Conservation (phyloP, 1,140 invertebrate species). For the Brachionus paranguensis region DNA sequence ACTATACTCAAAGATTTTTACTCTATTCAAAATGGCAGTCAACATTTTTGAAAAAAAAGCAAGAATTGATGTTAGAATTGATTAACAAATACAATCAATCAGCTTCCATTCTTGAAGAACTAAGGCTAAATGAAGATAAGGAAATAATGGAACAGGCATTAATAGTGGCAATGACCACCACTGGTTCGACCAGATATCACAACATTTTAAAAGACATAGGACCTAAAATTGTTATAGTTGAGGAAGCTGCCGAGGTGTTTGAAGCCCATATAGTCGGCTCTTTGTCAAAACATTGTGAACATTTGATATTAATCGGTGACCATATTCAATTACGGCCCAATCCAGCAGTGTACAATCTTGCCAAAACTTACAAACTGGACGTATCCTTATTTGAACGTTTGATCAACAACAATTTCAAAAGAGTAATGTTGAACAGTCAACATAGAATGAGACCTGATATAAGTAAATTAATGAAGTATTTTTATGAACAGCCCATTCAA, state of each 20-base stretch:
- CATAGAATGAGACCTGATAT: constrained; percentile 53
- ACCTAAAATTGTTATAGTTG: constrained; percentile 42
- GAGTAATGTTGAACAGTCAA: constrained; percentile 44
- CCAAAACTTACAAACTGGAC: constrained; percentile 61
- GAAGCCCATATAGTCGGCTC: constrained; percentile 42
- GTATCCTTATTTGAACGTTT: constrained; percentile 70
- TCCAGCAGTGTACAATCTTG: constrained; percentile 61
- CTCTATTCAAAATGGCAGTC: constrained; percentile 40
- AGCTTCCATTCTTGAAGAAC: constrained; percentile 14
- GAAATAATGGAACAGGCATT: constrained; percentile 35
- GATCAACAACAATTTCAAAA: constrained; percentile 60
- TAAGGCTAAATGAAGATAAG: neutral
- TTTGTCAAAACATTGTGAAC: constrained; percentile 41
- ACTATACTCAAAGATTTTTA: constrained; percentile 42
- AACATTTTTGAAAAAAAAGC: constrained; percentile 40
- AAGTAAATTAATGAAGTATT: constrained; percentile 42
- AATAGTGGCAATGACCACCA: constrained; percentile 68
- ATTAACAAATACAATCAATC: neutral
- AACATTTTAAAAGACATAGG: constrained; percentile 55
- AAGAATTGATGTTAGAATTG: neutral
- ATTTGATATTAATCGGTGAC: constrained; percentile 43
- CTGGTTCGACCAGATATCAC: constrained; percentile 65
- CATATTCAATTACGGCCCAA: constrained; percentile 68
- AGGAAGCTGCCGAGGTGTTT: constrained; percentile 43
- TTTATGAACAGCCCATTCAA: constrained; percentile 43